Evolutionary conservation across 37 sponge, comb jelly and placozoan genomes (phyloP).

Genomic region (Sycon ciliatum): DNA sequence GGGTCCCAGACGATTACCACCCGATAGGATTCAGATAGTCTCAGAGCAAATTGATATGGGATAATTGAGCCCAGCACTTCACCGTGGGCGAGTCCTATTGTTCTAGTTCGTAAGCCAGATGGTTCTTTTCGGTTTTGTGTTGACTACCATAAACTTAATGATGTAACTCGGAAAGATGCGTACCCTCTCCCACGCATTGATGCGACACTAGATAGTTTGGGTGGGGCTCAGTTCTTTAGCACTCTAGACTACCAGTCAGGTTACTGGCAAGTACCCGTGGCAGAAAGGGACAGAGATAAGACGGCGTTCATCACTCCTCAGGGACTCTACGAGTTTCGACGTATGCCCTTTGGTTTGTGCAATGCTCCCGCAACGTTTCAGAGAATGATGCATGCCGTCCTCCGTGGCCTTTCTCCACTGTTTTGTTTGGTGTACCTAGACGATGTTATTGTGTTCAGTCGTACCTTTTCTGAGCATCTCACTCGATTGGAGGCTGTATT

Average conservation of each 20-base stretch:
- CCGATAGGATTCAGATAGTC: slow-evolving; percentile 26
- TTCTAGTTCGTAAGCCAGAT: slow-evolving; percentile 50
- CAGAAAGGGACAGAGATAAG: slow-evolving; percentile 17
- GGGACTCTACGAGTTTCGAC: slow-evolving; percentile 38
- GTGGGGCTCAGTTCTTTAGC: slow-evolving; percentile 30
- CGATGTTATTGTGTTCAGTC: slow-evolving; percentile 33
- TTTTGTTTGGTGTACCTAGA: slow-evolving; percentile 36
- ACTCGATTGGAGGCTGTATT: slow-evolving; percentile 33
- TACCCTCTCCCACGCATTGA: slow-evolving; percentile 50
- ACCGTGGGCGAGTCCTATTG: slow-evolving; percentile 56
- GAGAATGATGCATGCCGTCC: slow-evolving; percentile 35
- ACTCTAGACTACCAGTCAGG: slow-evolving; percentile 47
- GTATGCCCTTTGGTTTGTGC: slow-evolving; percentile 57
- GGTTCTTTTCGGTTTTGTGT: slow-evolving; percentile 39
- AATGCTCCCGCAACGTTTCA: slow-evolving; percentile 59
- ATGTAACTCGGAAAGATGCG: slow-evolving; percentile 39
- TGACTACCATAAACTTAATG: slow-evolving; percentile 39
- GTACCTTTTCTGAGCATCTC: slow-evolving; percentile 22
- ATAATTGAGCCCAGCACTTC: slow-evolving; percentile 33
- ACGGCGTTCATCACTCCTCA: slow-evolving; percentile 42
- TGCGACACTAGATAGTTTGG: slow-evolving; percentile 25
- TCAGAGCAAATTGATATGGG: slow-evolving; percentile 21
- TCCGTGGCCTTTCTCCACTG: slow-evolving; percentile 16
- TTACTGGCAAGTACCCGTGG: slow-evolving; percentile 53
- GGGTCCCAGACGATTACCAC: slow-evolving; percentile 22